A percentile compares a stretch with the other conserved stretches of the same genome.
phyloP scores from a whole-genome alignment of 2,888 invertebrate species.

The Laspeyria flexula region DNA sequence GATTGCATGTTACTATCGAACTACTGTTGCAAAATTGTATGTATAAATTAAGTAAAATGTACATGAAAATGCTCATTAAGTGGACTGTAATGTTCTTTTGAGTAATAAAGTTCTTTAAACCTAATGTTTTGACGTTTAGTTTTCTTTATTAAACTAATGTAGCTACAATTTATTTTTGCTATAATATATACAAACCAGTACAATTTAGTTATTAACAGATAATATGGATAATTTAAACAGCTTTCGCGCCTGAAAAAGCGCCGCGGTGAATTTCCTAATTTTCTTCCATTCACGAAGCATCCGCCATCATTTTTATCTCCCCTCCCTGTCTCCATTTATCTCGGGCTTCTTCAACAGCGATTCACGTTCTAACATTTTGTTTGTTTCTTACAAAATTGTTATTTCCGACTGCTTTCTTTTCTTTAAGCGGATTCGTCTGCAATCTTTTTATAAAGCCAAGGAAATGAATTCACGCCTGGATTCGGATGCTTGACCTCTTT shows the following conservation, averaged over 20 bases:
- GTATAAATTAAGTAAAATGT: no score
- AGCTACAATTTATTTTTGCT: no score
- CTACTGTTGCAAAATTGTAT: no score
- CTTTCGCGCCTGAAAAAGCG: constrained; percentile 67
- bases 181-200: constrained; percentile 29
- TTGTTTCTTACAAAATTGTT: constrained; percentile 84
- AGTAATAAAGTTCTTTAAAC: no score
- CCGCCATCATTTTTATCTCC: constrained; percentile 85
- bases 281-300: constrained; percentile 79
- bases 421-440: constrained; percentile 78
- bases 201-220: constrained; percentile 58
- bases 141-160: no score
- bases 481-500: constrained; percentile 74
- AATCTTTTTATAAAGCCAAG: constrained; percentile 73
- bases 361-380: constrained; percentile 80
- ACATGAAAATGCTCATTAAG: no score
- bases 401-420: constrained; percentile 82
- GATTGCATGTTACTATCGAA: no score
- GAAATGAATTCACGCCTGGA: constrained; percentile 75
- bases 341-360: constrained; percentile 73
- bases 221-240: constrained; percentile 76
- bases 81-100: no score
- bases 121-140: no score
- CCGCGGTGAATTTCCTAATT: constrained; percentile 81
- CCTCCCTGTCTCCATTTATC: constrained; percentile 81